phyloP scores from a whole-genome alignment of 1,140 invertebrate species.

The Drosophila nannoptera region DNA sequence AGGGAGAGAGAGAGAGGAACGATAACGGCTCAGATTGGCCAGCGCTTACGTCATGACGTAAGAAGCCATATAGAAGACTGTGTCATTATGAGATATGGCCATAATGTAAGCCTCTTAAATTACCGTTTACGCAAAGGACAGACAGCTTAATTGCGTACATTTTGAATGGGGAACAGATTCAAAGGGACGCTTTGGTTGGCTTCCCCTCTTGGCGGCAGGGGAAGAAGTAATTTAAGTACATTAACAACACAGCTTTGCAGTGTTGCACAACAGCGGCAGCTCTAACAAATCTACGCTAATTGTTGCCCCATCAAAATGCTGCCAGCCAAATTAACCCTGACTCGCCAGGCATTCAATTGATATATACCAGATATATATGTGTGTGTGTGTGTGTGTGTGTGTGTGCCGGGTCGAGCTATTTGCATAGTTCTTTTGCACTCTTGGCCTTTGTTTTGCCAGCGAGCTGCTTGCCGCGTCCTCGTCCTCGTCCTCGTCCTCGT shows the following conservation, averaged over 20 bases:
- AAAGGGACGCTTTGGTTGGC: not conserved
- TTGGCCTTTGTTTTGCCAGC: conserved; percentile 44
- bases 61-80: no score
- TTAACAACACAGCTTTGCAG: not conserved
- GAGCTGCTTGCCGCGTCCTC: conserved; percentile 15
- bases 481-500: not conserved
- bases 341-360: conserved; percentile 27
- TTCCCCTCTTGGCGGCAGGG: not conserved
- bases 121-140: no score
- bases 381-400: not conserved
- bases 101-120: no score
- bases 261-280: conserved; percentile 1
- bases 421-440: conserved; percentile 67
- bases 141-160: no score
- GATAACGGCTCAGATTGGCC: no score
- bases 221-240: not conserved
- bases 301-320: conserved; percentile 7
- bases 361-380: not conserved
- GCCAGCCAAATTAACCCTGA: conserved; percentile 4
- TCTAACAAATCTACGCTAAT: conserved; percentile 17
- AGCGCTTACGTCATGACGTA: no score
- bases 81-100: no score
- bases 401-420: conserved; percentile 44
- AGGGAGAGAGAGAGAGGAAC: no score
- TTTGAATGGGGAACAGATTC: no score